These are phyloP conservation scores for Percina caprodes DNA, from an alignment of 2,113 vertebrate species.

Conservation along the genomic window DNA sequence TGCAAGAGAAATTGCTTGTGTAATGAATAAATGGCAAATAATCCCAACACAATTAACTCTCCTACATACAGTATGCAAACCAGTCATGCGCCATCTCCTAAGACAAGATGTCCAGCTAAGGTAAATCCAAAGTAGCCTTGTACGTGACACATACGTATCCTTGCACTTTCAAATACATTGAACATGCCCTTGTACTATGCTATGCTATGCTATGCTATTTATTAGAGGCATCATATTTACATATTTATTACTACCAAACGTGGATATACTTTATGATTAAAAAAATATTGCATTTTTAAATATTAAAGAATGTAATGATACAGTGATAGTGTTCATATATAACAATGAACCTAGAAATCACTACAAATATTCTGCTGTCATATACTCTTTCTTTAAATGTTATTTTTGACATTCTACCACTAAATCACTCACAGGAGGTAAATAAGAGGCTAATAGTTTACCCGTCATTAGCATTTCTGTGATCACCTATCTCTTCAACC, in stretches of 20 bases:
- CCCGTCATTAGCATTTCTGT: background rate
- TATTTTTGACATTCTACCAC: background rate
- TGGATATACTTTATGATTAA: background rate
- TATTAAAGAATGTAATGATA: background rate
- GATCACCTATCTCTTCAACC: background rate
- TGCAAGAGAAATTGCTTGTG: constrained; percentile 73
- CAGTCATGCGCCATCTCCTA: constrained; percentile 59
- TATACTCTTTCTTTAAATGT: constrained; percentile 7
- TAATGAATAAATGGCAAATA: constrained; percentile 81
- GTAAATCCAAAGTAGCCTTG: constrained; percentile 53
- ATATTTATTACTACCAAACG: constrained; percentile 13
- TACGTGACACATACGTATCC: constrained; percentile 21
- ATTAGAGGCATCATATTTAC: constrained; percentile 8
- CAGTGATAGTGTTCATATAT: too few relatives aligned
- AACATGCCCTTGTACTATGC: background rate
- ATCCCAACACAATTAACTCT: constrained; percentile 77
- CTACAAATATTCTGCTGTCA: background rate
- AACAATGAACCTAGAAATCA: background rate
- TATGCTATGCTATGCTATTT: constrained; percentile 1
- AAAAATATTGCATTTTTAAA: constrained; percentile 6
- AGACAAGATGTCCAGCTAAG: constrained; percentile 66
- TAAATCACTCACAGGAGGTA: constrained; percentile 1
- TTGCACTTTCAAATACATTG: constrained; percentile 17
- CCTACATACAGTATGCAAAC: constrained; percentile 71
- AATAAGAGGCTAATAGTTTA: background rate